Evolutionary conservation across 2,888 invertebrate species (phyloP).

Genomic region (Drosophila atroscutellata): DNA sequence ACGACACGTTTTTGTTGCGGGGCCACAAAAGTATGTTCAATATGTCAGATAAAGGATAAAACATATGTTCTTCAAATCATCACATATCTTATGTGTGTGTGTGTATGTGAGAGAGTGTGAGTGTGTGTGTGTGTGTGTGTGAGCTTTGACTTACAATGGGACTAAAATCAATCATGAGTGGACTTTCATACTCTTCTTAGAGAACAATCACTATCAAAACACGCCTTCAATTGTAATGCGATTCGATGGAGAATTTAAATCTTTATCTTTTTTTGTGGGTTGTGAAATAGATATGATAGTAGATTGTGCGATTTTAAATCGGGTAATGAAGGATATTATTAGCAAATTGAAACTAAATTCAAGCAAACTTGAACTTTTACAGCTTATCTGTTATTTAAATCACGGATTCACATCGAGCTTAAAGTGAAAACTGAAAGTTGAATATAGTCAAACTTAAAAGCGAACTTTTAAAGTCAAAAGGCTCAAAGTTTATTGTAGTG

Average conservation of each 20-base stretch:
- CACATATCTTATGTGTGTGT: background rate
- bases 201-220: background rate
- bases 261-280: background rate
- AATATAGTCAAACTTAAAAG: background rate
- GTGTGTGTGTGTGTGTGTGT: too few relatives aligned
- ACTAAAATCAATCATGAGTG: background rate
- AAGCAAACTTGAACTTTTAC: too few relatives aligned
- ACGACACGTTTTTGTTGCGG: slow-evolving; percentile 10
- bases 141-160: background rate
- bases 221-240: background rate
- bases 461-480: background rate
- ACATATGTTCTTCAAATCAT: background rate
- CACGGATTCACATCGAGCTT: background rate
- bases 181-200: background rate
- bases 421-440: background rate
- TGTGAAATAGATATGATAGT: background rate
- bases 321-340: too few relatives aligned
- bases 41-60: slow-evolving; percentile 25
- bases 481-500: background rate
- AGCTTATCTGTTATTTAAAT: background rate
- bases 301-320: background rate
- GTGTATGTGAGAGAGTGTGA: background rate
- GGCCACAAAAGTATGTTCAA: slow-evolving; percentile 35
- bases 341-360: too few relatives aligned
- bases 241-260: background rate